Evolutionary conservation across 1,140 invertebrate genomes (phyloP).

Genomic region (Maniola jurtina): DNA sequence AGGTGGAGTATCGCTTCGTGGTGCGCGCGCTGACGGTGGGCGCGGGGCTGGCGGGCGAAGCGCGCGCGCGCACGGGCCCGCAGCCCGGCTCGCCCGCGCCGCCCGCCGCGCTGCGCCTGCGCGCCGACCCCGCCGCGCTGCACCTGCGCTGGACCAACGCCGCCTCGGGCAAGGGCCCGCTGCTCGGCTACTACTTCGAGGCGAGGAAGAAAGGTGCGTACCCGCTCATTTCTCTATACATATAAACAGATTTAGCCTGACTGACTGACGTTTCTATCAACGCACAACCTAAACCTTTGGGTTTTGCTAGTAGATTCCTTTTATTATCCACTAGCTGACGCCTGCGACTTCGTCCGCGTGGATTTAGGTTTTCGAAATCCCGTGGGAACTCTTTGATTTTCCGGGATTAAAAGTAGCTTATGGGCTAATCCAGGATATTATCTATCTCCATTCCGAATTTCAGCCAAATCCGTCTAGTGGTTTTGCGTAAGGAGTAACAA

Average conservation of each 20-base stretch:
- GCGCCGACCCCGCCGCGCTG: slow-evolving; percentile 90
- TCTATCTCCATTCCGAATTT: too few species aligned
- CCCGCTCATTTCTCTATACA: neutral
- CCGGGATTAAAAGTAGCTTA: too few species aligned
- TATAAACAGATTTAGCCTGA: neutral
- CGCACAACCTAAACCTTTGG: too few species aligned
- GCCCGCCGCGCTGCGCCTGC: slow-evolving; percentile 84
- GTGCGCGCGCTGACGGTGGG: slow-evolving; percentile 94
- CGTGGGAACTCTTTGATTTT: too few species aligned
- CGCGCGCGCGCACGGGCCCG: slow-evolving; percentile 96
- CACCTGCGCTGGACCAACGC: slow-evolving; percentile 94
- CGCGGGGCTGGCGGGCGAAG: slow-evolving; percentile 85
- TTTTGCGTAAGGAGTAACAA: too few species aligned
- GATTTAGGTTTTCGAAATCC: too few species aligned
- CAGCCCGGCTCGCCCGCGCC: slow-evolving; percentile 92
- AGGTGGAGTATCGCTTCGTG: slow-evolving; percentile 94
- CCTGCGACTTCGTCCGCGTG: too few species aligned
- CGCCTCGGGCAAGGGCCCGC: slow-evolving; percentile 89
- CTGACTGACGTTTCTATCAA: too few species aligned
- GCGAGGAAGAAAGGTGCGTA: slow-evolving; percentile 88
- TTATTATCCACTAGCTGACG: too few species aligned
- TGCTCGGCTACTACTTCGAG: slow-evolving; percentile 96
- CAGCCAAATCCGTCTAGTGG: too few species aligned
- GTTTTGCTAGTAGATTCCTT: too few species aligned
- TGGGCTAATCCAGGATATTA: too few species aligned